Evolutionary conservation across 2,888 invertebrate species (phyloP), one percentile per base, ranked within the genome.

Genomic region (Melipona beecheii): DNA sequence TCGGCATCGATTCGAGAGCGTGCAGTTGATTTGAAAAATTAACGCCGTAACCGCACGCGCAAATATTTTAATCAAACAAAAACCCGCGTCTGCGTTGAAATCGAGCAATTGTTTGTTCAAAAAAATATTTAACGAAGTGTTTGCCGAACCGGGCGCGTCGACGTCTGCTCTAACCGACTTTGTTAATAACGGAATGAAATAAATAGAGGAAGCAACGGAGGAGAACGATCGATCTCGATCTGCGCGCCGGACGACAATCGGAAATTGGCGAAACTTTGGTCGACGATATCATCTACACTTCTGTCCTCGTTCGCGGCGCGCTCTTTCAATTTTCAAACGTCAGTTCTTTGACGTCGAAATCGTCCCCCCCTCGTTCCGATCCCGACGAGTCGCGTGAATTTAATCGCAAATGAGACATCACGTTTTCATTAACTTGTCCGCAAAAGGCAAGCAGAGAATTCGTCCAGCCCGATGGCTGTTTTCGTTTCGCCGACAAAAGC

Each of bases 271-370:
- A 68, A 73, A 65, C 76, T 74, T 83, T 82, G 77, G 56, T 64
- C 60, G 70, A 52, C 81, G 49, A 73, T 83, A 77, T 75, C 75
- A 68, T 54, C 31, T 36, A 54, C 60, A n/a, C 50, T 17, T 17
- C 58, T 43, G 19, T 15, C 9, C 58, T 21, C 75, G 13, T 13
- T 27, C 64, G 56, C 43, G 62, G 58, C 74, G 31, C 62, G 74
- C 65, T 79, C 70, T 74, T 85, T 83, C 82, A 79, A 86, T 85
- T 85, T 86, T 68, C 78, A 52, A 74, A 79, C 64, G 82, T 82
- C 85, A 79, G 58, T 65, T 52, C 68, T 73, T 77, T 60, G 75
- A 72, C 71, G 54, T 71, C n/a, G n/a, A n/a, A n/a, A n/a, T 64
- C n/a, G 52, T 69, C 1, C 36, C 76, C 66, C n/a, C 66, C 49